phyloP scores from a whole-genome alignment of 2,797 vertebrate species.

The Chiloscyllium punctatum region DNA sequence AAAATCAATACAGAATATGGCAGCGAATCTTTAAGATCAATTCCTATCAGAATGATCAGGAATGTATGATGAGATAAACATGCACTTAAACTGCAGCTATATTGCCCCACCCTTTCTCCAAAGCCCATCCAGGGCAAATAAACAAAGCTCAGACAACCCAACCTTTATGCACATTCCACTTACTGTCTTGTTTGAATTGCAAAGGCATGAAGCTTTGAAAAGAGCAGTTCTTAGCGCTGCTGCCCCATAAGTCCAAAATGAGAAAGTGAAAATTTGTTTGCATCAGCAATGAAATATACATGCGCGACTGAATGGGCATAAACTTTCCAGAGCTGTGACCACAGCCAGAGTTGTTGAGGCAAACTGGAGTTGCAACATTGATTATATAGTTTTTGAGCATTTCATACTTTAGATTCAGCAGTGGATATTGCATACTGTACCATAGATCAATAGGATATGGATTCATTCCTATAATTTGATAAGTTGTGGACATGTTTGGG shows the following conservation, averaged over 20 bases:
- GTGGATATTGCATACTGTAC: not conserved
- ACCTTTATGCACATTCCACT: not conserved
- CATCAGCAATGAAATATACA: slow-evolving; percentile 15
- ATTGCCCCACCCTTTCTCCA: not conserved
- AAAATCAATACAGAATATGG: not conserved
- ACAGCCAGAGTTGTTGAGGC: not conserved
- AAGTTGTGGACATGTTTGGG: not conserved
- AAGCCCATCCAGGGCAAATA: not conserved
- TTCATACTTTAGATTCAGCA: not conserved
- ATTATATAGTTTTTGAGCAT: not conserved
- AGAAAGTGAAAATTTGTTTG: not conserved
- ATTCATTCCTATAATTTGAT: not conserved
- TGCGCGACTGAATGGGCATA: not conserved
- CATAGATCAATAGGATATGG: not conserved
- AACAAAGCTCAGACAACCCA: not conserved
- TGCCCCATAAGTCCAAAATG: not conserved
- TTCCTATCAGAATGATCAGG: not conserved
- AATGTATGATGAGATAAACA: not conserved
- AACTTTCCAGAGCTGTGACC: not conserved
- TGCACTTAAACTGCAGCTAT: not conserved
- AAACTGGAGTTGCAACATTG: not conserved
- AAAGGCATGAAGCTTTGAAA: not conserved
- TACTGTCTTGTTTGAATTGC: not conserved
- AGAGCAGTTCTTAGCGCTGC: not conserved
- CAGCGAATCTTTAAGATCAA: not conserved